phyloP scores from a whole-genome alignment of 2,113 vertebrate species.

The Azemiops feae region DNA sequence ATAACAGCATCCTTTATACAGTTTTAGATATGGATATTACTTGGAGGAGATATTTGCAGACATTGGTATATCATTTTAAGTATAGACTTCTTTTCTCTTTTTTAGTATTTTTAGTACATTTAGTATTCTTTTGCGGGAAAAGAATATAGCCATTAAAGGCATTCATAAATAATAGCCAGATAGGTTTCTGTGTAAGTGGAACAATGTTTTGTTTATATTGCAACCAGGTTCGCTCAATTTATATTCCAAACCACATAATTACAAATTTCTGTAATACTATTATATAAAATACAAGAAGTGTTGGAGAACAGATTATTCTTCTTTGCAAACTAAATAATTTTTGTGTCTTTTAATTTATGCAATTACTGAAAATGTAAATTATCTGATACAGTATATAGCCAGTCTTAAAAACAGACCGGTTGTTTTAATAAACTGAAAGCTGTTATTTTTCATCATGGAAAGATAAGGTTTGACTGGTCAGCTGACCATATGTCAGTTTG shows the following conservation, averaged over 20 bases:
- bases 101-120: slow-evolving; percentile 18
- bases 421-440: background rate
- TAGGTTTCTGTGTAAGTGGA: background rate
- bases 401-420: background rate
- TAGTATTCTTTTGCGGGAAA: background rate
- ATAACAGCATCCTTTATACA: background rate
- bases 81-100: background rate
- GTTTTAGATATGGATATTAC: background rate
- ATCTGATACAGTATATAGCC: background rate
- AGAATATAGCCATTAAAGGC: background rate
- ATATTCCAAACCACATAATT: background rate
- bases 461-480: background rate
- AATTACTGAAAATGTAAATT: background rate
- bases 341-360: background rate
- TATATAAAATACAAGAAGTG: background rate
- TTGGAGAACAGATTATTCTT: background rate
- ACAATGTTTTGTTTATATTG: background rate
- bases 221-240: background rate
- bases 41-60: background rate
- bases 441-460: background rate
- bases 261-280: background rate
- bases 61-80: background rate
- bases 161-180: background rate
- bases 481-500: background rate
- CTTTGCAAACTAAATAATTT: background rate